Evolutionary conservation across 2,888 invertebrate species (phyloP).

Genomic region (Brachyopa scutellaris): DNA sequence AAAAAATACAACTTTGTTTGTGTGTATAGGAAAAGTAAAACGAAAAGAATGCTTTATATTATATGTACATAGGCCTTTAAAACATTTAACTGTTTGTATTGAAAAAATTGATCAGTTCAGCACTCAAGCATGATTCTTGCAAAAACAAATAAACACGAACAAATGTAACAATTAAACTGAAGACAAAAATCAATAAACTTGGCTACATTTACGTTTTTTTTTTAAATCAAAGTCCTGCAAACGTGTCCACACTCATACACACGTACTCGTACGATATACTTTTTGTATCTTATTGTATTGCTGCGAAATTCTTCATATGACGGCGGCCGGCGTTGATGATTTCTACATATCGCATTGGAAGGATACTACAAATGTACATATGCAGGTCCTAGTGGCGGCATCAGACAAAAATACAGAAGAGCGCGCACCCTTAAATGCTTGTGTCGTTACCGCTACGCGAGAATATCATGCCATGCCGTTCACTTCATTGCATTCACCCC

Average conservation of each 20-base stretch:
- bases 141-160: too few relatives aligned
- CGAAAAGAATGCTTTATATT: too few relatives aligned
- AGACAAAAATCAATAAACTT: conserved; percentile 39
- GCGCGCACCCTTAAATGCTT: conserved; percentile 58
- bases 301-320: conserved; percentile 48
- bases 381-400: conserved; percentile 6
- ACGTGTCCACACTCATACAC: conserved; percentile 1
- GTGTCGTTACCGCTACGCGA: conserved; percentile 42
- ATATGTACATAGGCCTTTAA: too few relatives aligned
- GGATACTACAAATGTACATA: too few relatives aligned
- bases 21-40: too few relatives aligned
- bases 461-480: conserved; percentile 42
- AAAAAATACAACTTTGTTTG: too few relatives aligned
- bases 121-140: not conserved
- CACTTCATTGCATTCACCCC: conserved; percentile 65
- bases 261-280: conserved; percentile 7
- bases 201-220: not conserved
- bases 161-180: not conserved
- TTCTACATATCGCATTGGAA: conserved; percentile 29
- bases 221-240: conserved; percentile 20
- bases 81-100: too few relatives aligned
- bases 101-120: not conserved
- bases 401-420: conserved; percentile 33
- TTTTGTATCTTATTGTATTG: conserved; percentile 47
- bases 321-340: conserved; percentile 35